A percentile compares a stretch with the other conserved stretches of the same genome.
Evolutionary conservation across 2,113 vertebrate species (phyloP).

Genomic region (Azemiops feae): DNA sequence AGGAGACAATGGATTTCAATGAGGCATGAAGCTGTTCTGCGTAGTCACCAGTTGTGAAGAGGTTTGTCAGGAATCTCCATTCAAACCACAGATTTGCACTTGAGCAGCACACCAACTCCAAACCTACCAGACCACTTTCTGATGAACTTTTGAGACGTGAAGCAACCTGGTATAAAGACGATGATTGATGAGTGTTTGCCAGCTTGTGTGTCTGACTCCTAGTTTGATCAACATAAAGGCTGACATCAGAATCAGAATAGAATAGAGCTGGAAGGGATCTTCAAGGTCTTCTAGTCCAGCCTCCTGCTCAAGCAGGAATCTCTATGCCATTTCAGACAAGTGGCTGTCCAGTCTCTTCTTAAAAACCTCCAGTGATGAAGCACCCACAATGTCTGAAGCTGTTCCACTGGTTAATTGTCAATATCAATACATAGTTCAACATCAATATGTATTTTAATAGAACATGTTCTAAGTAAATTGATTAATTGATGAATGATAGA

Average conservation of each 20-base stretch:
- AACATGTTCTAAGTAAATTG: neutral
- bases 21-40: neutral
- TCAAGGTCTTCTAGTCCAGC: too few relatives aligned
- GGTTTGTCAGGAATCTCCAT: neutral
- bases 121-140: neutral
- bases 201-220: neutral
- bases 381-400: too few relatives aligned
- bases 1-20: neutral
- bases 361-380: too few relatives aligned
- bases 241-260: neutral
- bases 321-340: too few relatives aligned
- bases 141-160: neutral
- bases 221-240: neutral
- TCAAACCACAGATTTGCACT: neutral
- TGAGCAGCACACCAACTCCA: neutral
- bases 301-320: too few relatives aligned
- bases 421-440: too few relatives aligned
- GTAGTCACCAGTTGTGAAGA: neutral
- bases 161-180: neutral
- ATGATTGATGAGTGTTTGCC: neutral
- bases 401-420: too few relatives aligned
- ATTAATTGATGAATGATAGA: neutral
- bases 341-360: too few relatives aligned
- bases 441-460: neutral
- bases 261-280: too few relatives aligned